Evolutionary conservation across 2,113 vertebrate species (phyloP).

Genomic region (Rissa tridactyla): DNA sequence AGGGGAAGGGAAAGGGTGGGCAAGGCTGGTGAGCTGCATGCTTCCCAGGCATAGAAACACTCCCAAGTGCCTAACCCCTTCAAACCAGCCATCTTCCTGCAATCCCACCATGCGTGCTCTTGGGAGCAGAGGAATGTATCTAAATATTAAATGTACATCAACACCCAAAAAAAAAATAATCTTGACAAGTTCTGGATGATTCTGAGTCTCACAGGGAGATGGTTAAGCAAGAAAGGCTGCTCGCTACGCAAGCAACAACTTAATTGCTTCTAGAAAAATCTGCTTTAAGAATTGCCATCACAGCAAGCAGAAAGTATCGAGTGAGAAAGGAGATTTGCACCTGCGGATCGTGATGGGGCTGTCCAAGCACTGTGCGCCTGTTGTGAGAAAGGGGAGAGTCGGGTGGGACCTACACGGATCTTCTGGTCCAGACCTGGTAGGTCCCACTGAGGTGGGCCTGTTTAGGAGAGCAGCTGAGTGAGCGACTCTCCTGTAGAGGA

Average conservation of each 20-base stretch:
- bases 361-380: neutral
- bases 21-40: neutral
- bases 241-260: neutral
- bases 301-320: neutral
- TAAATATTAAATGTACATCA: neutral
- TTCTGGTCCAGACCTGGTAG: neutral
- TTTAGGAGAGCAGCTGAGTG: neutral
- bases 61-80: neutral
- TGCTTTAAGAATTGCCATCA: neutral
- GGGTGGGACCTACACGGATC: neutral
- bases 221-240: neutral
- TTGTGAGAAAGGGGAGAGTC: neutral
- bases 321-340: neutral
- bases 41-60: neutral
- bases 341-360: rapidly evolving
- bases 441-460: neutral
- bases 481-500: neutral
- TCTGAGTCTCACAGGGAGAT: neutral
- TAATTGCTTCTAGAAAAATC: neutral
- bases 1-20: neutral
- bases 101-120: neutral
- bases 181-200: neutral
- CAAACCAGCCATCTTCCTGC: neutral
- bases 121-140: neutral
- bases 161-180: neutral